Conservation (phyloP, 1,140 invertebrate genomes). For the Cyphomyrmex costatus region DNA sequence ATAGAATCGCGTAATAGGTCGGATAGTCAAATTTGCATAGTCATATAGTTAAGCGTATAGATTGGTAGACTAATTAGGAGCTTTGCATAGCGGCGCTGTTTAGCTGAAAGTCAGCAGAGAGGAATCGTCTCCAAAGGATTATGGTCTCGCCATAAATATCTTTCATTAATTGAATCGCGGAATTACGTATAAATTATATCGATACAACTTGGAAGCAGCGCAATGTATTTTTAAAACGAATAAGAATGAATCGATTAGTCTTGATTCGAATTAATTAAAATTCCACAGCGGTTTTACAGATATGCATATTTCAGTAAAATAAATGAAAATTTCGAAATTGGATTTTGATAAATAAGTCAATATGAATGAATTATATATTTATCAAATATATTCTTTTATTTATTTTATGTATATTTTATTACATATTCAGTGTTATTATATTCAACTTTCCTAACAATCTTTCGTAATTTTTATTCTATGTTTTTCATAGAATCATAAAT, state of each 20-base stretch:
- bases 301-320: background rate
- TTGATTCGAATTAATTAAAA: background rate
- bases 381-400: background rate
- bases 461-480: background rate
- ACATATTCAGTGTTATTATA: background rate
- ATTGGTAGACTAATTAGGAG: conserved; percentile 53
- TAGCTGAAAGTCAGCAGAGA: conserved; percentile 28
- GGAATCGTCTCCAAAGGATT: conserved; percentile 49
- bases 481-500: background rate
- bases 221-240: background rate
- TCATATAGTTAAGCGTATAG: conserved; percentile 41
- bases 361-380: background rate
- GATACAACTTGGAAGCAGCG: background rate
- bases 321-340: conserved; percentile 6
- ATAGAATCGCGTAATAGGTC: conserved; percentile 54
- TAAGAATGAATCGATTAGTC: background rate
- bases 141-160: conserved; percentile 9
- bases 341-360: conserved; percentile 8
- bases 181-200: background rate
- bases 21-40: conserved; percentile 51
- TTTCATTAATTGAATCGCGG: conserved; percentile 28
- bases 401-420: background rate
- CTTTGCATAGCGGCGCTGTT: conserved; percentile 44
- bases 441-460: background rate
- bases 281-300: background rate